Percentiles rank a stretch among this genome's conserved stretches.
Evolutionary conservation across 2,888 invertebrate species (phyloP).

Genomic region (Crematogaster levior): DNA sequence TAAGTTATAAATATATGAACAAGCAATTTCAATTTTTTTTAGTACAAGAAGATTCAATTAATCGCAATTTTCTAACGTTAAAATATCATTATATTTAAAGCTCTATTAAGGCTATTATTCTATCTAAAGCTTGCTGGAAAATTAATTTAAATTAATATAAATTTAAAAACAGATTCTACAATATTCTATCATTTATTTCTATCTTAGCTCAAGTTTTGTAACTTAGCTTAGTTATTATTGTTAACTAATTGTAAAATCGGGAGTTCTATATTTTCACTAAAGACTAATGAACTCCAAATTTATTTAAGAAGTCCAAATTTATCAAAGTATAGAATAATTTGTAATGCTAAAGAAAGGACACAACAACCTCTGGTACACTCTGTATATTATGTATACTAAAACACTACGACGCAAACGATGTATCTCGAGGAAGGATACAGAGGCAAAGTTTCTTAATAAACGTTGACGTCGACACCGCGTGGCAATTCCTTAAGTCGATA

Average conservation of each 20-base stretch:
- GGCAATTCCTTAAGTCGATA: constrained; percentile 51
- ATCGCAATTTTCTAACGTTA: not conserved
- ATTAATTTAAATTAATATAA: not conserved
- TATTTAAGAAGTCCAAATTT: not conserved
- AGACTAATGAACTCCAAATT: constrained; percentile 1
- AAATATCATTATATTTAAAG: not conserved
- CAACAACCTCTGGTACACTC: not conserved
- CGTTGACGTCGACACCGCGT: constrained; percentile 45
- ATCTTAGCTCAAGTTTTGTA: not conserved
- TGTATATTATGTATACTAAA: constrained; percentile 33
- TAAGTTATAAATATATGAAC: constrained; percentile 5
- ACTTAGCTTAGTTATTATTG: not conserved
- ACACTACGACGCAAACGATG: constrained; percentile 10
- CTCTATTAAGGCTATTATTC: too few species aligned
- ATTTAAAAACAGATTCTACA: not conserved
- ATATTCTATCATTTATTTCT: not conserved
- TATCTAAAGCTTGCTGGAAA: not conserved
- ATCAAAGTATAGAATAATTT: constrained; percentile 6
- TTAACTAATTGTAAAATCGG: not conserved
- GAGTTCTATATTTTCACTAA: not conserved
- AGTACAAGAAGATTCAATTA: not conserved
- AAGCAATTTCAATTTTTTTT: not conserved
- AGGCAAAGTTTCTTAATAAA: constrained; percentile 50
- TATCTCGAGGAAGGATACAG: not conserved
- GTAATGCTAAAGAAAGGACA: not conserved